phyloP scores from a whole-genome alignment of 2,797 vertebrate species.

The Darevskia mixta region DNA sequence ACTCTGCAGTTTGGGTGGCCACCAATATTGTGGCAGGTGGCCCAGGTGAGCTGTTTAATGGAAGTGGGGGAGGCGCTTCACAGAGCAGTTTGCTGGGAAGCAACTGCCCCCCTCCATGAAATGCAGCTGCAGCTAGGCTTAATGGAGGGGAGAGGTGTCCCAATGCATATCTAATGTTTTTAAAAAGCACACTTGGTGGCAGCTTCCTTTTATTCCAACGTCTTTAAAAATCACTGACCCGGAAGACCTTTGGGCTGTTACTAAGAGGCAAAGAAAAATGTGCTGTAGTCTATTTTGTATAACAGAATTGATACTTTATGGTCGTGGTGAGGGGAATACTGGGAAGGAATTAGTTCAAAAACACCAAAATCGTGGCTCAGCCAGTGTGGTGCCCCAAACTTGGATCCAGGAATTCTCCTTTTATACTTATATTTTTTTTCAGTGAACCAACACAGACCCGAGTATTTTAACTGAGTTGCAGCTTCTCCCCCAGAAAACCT shows the following conservation, averaged over 20 bases:
- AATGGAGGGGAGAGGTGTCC: too few species aligned
- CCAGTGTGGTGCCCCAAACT: neutral
- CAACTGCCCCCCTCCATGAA: too few species aligned
- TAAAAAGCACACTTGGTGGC: neutral
- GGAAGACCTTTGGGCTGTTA: neutral
- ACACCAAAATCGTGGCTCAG: neutral
- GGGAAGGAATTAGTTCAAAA: neutral
- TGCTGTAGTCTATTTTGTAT: neutral
- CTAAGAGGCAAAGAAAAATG: neutral
- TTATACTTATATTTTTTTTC: too few species aligned
- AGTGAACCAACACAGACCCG: neutral
- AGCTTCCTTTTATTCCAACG: neutral
- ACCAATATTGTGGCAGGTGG: too few species aligned
- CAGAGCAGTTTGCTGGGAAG: too few species aligned
- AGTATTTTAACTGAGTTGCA: neutral
- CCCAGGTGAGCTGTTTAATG: too few species aligned
- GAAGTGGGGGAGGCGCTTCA: too few species aligned
- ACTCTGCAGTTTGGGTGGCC: too few species aligned
- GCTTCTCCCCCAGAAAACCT: too few species aligned
- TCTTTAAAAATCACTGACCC: neutral
- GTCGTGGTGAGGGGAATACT: neutral
- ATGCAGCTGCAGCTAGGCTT: too few species aligned
- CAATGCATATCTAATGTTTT: neutral
- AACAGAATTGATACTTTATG: neutral
- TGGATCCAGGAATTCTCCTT: neutral